Conservation (phyloP, 1,140 invertebrate genomes). For the Pseudomyrmex dendroicus region DNA sequence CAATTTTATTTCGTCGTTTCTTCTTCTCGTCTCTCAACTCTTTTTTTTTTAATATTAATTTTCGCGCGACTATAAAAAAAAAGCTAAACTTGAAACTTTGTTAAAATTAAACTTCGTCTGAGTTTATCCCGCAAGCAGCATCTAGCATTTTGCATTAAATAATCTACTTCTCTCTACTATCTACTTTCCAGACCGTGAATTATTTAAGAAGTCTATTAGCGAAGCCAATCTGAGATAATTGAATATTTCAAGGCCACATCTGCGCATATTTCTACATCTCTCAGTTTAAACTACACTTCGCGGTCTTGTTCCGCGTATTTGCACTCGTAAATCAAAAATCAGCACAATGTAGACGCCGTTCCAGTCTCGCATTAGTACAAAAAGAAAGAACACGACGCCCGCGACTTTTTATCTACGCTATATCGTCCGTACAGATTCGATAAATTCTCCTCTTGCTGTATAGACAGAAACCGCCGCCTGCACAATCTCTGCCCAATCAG, state of each 20-base stretch:
- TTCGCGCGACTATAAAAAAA: too few relatives aligned
- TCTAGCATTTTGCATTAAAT: too few relatives aligned
- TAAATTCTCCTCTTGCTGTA: slow-evolving; percentile 72
- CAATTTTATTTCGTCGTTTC: too few relatives aligned
- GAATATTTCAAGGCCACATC: neutral
- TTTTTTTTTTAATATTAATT: too few relatives aligned
- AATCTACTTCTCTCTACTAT: neutral
- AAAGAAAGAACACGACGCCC: slow-evolving; percentile 35
- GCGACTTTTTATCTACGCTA: slow-evolving; percentile 56
- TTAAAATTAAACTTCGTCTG: too few relatives aligned
- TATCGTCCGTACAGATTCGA: slow-evolving; percentile 67
- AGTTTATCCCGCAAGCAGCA: too few relatives aligned
- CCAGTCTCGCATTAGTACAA: slow-evolving; percentile 26
- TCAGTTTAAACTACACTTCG: slow-evolving; percentile 8
- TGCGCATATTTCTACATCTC: neutral
- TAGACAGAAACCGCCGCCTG: slow-evolving; percentile 31
- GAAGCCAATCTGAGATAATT: neutral
- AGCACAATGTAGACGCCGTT: slow-evolving; percentile 10
- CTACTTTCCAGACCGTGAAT: neutral
- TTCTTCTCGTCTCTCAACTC: too few relatives aligned
- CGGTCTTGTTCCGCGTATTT: slow-evolving; percentile 11
- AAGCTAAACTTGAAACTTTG: too few relatives aligned
- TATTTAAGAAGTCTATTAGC: slow-evolving; percentile 9
- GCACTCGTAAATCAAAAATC: slow-evolving; percentile 55
- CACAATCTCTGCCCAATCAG: slow-evolving; percentile 56